A percentile compares a stretch with the other conserved stretches of the same genome.
phyloP scores from a whole-genome alignment of 2,888 invertebrate species.

The Sesia bembeciformis region DNA sequence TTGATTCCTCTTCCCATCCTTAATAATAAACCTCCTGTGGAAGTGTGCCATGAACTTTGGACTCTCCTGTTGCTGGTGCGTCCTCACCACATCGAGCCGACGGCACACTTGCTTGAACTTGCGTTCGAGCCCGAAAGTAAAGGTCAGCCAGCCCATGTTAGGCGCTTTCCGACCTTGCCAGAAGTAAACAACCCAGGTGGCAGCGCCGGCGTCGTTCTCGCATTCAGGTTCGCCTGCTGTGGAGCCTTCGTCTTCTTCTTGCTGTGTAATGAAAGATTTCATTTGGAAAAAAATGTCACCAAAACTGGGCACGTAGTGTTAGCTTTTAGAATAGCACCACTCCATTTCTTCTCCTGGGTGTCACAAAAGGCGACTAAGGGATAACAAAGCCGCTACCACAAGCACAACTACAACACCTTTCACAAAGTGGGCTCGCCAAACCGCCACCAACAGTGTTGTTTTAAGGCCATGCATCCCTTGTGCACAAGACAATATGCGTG shows the following conservation, averaged over 20 bases:
- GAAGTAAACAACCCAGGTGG: slow-evolving; percentile 96
- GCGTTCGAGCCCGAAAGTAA: slow-evolving; percentile 89
- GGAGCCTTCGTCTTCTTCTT: slow-evolving; percentile 66
- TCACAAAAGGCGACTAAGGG: no score
- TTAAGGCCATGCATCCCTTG: no score
- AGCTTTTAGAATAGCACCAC: no score
- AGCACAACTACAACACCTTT: no score
- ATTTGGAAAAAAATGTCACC: no score
- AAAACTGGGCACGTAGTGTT: no score
- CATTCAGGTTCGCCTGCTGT: slow-evolving; percentile 46
- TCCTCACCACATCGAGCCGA: slow-evolving; percentile 88
- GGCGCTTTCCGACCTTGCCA: slow-evolving; percentile 98
- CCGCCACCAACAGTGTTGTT: no score
- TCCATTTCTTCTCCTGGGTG: no score
- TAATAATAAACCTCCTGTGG: slow-evolving; percentile 92
- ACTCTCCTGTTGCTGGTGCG: slow-evolving; percentile 99
- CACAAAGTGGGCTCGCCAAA: no score
- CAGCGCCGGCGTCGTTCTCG: slow-evolving; percentile 68
- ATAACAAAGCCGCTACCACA: no score
- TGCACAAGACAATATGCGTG: no score
- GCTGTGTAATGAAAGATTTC: not conserved
- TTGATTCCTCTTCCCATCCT: slow-evolving; percentile 84
- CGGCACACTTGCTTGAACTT: slow-evolving; percentile 63
- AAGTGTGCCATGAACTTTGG: slow-evolving; percentile 99
- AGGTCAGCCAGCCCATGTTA: slow-evolving; percentile 99